These are phyloP conservation scores for Gavia stellata DNA, from an alignment of 2,113 vertebrate species.

Conservation along the genomic window DNA sequence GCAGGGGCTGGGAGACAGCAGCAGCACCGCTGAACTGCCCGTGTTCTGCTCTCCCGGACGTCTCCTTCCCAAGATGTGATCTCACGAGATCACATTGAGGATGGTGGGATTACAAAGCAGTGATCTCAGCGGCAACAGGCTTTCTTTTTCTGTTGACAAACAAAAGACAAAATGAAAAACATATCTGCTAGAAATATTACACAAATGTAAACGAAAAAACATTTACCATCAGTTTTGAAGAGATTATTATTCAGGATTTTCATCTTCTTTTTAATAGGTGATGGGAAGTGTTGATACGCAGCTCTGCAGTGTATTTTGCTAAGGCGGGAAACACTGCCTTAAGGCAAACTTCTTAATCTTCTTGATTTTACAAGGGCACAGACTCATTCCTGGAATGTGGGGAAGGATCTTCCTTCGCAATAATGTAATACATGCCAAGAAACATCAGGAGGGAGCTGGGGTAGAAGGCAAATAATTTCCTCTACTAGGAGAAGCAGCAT, in stretches of 20 bases:
- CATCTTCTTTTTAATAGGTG: background rate
- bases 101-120: background rate
- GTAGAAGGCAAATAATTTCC: background rate
- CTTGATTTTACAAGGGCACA: background rate
- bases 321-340: background rate
- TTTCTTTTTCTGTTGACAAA: background rate
- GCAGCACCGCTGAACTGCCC: background rate
- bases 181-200: background rate
- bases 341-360: constrained; percentile 5
- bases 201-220: background rate
- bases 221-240: background rate
- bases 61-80: background rate
- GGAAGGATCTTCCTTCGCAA: background rate
- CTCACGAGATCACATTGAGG: background rate
- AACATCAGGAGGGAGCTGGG: background rate
- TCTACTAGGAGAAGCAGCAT: background rate
- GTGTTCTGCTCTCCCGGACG: background rate
- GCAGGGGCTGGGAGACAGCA: background rate
- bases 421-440: background rate
- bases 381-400: background rate
- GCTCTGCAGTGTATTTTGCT: background rate
- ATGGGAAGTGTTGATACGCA: background rate
- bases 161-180: background rate
- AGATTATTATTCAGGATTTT: background rate
- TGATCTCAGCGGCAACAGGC: background rate